Percentiles rank a stretch among this genome's conserved stretches.
These are phyloP conservation scores for Takifugu flavidus DNA, from an alignment of 2,113 vertebrate genomes.

Conservation along the genomic window DNA sequence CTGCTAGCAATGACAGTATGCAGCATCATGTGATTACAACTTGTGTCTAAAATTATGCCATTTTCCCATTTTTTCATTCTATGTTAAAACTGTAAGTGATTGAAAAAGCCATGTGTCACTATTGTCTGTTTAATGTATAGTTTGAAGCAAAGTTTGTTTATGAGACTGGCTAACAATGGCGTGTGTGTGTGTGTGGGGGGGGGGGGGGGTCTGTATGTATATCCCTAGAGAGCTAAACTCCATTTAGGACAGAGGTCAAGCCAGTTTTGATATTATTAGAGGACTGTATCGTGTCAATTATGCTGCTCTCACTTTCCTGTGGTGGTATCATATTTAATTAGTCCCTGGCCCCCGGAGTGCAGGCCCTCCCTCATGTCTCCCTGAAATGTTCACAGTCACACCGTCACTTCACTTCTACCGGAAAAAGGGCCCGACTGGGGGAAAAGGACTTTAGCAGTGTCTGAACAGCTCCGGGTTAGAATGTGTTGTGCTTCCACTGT, in stretches of 20 bases:
- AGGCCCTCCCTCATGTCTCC: neutral
- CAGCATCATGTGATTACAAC: slow-evolving; percentile 26
- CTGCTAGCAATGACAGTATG: slow-evolving; percentile 24
- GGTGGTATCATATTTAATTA: slow-evolving; percentile 13
- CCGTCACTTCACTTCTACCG: slow-evolving; percentile 10
- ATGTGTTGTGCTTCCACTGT: slow-evolving; percentile 12
- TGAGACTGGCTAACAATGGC: too few relatives aligned
- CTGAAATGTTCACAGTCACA: slow-evolving; percentile 27
- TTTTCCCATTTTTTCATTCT: slow-evolving; percentile 12
- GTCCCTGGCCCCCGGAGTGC: slow-evolving; percentile 1
- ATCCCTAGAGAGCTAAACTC: slow-evolving; percentile 23
- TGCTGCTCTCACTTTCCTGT: slow-evolving; percentile 27
- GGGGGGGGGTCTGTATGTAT: slow-evolving; percentile 42
- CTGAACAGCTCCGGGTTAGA: slow-evolving; percentile 12
- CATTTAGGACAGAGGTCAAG: slow-evolving; percentile 52
- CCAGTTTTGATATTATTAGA: slow-evolving; percentile 57
- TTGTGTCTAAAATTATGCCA: slow-evolving; percentile 24
- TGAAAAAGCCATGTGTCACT: slow-evolving; percentile 5
- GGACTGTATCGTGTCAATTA: slow-evolving; percentile 43
- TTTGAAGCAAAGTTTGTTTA: too few relatives aligned
- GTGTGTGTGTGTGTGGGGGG: neutral
- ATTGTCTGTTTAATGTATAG: too few relatives aligned
- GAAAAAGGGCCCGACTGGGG: slow-evolving; percentile 4
- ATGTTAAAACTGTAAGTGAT: slow-evolving; percentile 7
- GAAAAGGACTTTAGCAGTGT: slow-evolving; percentile 20